Evolutionary conservation across 2,888 invertebrate genomes (phyloP), one percentile per base, ranked within the genome.

Genomic region (Athalia cordata): DNA sequence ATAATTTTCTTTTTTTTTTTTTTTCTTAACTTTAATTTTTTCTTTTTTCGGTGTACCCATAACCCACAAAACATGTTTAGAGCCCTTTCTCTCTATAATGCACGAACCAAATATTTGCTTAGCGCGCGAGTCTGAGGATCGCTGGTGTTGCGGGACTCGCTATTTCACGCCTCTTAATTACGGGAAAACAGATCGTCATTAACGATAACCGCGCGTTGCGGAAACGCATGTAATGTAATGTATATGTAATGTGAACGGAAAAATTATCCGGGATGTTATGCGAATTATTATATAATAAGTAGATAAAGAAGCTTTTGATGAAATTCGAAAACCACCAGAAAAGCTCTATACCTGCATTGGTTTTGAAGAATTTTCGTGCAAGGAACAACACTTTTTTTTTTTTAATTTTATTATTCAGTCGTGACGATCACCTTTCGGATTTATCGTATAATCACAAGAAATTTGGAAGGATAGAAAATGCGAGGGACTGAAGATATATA

Each of bases 51-150:
- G 52, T 7, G 62, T 45, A 43, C 47, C 59, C 29, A 52, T 59
- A 11, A 29, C 29, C 29, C 49, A 61, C 11, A n/a, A 50, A 70
- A 66, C 62, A 62, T 62, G n/a, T n/a, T n/a, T n/a, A 45, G 50
- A 67, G 45, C 75, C 67, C 72, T 72, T 68, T 72, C 64, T 65
- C 64, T 65, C 67, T 68, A 15, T 29, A 29, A 29, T 65, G 45
- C 64, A 50, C 43, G 61, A 47, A 72, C 59, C 72, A 72, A 72
- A 72, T 72, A 72, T 72, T 72, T 57, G 59, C 72, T 72, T 57
- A 59, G 15, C 72, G 59, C 59, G 8, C 29, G 68, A 59, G 47
- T 72, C 72, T 72, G 47, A 6, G 57, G 59, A 45, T 47, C 47
- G n/a, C 45, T 72, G 13, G 72, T 72, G 72, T n/a, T n/a, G 59